Evolutionary conservation across 2,888 invertebrate genomes (phyloP), one percentile per base, ranked within the genome.

Genomic region (Plusia festucae): DNA sequence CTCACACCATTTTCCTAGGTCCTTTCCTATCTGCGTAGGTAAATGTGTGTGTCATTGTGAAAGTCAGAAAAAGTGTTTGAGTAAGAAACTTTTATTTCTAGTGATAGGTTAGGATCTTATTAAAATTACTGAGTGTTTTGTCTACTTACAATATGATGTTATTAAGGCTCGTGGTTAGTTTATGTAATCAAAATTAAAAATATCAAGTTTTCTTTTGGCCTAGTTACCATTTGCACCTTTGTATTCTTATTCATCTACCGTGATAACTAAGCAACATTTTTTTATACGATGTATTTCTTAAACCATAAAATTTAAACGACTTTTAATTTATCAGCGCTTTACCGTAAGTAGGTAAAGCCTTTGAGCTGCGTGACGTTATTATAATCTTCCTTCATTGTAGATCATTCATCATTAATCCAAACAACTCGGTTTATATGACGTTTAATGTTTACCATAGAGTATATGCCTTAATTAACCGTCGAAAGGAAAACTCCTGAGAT

Each of bases 391-490:
- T 71, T 84, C 85, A 78, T 78, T 78, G 73, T 83, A 82, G 82
- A 84, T 87, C 85, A 88, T 90, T 90, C 85, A 86, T 89, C 89
- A 88, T 85, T 90, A 88, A 91, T 88, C 86, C 89, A 91, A 90
- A 89, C 89, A 91, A 82, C 78, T 82, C 71, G 53, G 73, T 71
- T 79, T 88, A 84, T 84, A 73, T 79, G 27, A 64, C 60, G 59
- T 52, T 57, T 56, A 16, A 40, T 69, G 65, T 76, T 68, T 60
- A 44, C 65, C 55, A 49, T 55, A 69, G 22, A 70, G 51, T 60
- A 30, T 64, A 57, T 64, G 68, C 55, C 55, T 62, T 53, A 63
- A 75, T 68, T 64, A 66, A 67, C 61, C 49, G 32, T 20, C 15
- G 11, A 46, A 56, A 56, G 63, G 63, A 53, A 68, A 73, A 73